These are phyloP conservation scores for Thripadectes ignobilis DNA, from an alignment of 2,797 vertebrate species.

Conservation along the genomic window DNA sequence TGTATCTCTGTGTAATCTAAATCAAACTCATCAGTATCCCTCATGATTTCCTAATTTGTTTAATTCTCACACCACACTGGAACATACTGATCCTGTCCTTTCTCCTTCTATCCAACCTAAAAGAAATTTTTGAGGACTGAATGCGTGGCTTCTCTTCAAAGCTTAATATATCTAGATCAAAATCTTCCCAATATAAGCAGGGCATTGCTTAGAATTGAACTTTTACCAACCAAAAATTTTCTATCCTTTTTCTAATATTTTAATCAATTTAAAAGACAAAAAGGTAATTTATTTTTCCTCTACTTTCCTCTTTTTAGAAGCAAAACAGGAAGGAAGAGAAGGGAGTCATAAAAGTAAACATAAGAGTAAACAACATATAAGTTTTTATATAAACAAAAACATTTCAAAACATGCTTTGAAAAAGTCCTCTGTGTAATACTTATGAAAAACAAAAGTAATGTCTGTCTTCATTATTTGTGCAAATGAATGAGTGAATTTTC, in stretches of 20 bases:
- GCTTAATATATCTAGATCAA: background rate
- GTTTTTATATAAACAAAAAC: background rate
- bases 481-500: background rate
- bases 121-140: background rate
- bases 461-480: background rate
- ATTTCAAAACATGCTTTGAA: background rate
- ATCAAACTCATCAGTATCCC: background rate
- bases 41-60: background rate
- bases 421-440: rapidly evolving
- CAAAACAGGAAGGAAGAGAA: background rate
- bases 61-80: background rate
- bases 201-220: background rate
- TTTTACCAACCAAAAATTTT: background rate
- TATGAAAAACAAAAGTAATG: background rate
- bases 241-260: background rate
- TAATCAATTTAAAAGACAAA: background rate
- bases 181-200: background rate
- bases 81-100: background rate
- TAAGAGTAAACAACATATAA: background rate
- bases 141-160: background rate
- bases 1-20: background rate
- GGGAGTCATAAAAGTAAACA: background rate
- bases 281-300: background rate
- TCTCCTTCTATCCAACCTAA: background rate
- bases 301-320: background rate